Evolutionary conservation across 2,888 invertebrate genomes (phyloP).

Genomic region (Caenorhabditis becei): DNA sequence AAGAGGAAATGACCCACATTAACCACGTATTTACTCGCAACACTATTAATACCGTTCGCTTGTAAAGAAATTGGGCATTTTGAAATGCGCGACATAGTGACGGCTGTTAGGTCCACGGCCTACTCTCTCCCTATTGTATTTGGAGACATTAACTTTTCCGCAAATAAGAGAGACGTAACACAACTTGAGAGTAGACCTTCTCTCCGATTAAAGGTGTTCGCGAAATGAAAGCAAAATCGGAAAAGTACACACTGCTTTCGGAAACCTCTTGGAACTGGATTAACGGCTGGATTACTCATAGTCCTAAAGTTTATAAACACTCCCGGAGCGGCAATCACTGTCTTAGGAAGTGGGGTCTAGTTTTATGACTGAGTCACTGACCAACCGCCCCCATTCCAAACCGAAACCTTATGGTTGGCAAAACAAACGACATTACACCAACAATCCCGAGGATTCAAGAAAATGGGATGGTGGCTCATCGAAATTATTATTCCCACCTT

Average conservation of each 20-base stretch:
- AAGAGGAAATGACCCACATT: conserved; percentile 60
- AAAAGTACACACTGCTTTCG: conserved; percentile 48
- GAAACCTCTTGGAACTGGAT: conserved; percentile 58
- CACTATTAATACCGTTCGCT: conserved; percentile 59
- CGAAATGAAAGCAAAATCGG: conserved; percentile 53
- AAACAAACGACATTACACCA: conserved; percentile 40
- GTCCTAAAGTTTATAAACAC: conserved; percentile 55
- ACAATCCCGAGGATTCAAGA: conserved; percentile 17
- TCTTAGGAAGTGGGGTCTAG: neutral
- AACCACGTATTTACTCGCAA: conserved; percentile 59
- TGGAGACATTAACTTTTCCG: conserved; percentile 62
- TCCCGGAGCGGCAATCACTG: conserved; percentile 20
- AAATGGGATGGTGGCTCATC: conserved; percentile 26
- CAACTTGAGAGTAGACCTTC: conserved; percentile 55
- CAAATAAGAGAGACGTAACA: conserved; percentile 56
- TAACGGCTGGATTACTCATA: conserved; percentile 53
- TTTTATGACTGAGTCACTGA: conserved; percentile 16
- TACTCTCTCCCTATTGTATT: conserved; percentile 47
- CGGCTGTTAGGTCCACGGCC: conserved; percentile 21
- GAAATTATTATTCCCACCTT: conserved; percentile 22
- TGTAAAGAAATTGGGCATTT: conserved; percentile 60
- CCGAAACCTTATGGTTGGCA: neutral
- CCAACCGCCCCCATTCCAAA: neutral
- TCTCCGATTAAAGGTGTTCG: conserved; percentile 60
- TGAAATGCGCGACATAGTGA: conserved; percentile 47